Base-by-base conservation (phyloP, 2,888 invertebrate genomes). In the Stenodera caucasica region DNA sequence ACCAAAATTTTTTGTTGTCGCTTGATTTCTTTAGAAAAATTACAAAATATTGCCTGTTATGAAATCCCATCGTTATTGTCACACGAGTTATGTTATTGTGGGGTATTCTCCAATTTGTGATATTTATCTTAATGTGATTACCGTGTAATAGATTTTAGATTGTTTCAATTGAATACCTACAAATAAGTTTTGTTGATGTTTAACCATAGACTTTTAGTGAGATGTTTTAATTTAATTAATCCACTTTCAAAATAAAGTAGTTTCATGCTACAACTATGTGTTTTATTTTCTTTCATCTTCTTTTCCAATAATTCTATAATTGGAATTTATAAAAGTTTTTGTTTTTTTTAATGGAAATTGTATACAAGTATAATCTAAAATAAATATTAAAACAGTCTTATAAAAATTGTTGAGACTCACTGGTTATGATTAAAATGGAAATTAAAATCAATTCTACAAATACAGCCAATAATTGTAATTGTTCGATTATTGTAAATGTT, bases 111-210 rank as follows among this genome's bases (percentile, higher is more conserved):
- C 77, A 77, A 75, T 78, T 78, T 79, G 79, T 79, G 79, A 79
- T 79, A 79, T 79, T 78, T 78, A 77, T 78, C 77, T 79, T 75
- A 78, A 79, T 79, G 79, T 79, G 78, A 79, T 79, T 78, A 78
- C 76, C 73, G 77, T 78, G 77, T 78, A 78, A 77, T 78, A 79
- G 78, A 77, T 77, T 78, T 78, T 78, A 78, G 78, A 78, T 77
- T 78, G 78, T 79, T 78, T 79, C 77, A 79, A 76, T 77, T 78
- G 77, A 78, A 78, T 78, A 77, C 75, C 75, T 75, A 74, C 71
- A 66, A 69, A 73, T 76, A 77, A 76, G 77, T 79, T 79, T 77
- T 78, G 78, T 79, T 79, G 78, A 78, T 79, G 78, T 78, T 78
- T 78, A 79, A 79, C 79, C 77, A 78, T 79, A 79, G 78, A 79